These are phyloP conservation scores for Urocitellus parryii DNA, from an alignment of 2,113 vertebrate genomes.

Conservation along the genomic window DNA sequence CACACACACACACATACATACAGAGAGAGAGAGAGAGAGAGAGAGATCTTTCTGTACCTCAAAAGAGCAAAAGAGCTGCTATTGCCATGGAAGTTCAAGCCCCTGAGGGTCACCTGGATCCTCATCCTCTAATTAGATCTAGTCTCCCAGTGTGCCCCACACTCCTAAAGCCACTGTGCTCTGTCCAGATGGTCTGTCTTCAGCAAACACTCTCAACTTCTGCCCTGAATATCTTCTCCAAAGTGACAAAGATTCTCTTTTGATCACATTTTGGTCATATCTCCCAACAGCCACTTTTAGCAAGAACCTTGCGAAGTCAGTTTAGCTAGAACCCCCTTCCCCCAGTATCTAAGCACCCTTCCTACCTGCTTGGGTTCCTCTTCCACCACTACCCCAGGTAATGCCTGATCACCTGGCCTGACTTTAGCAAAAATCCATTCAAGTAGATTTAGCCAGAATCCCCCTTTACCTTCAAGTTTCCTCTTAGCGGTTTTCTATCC, in stretches of 20 bases:
- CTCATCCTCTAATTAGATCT: neutral
- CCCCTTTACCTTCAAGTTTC: neutral
- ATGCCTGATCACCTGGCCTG: neutral
- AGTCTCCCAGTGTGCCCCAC: neutral
- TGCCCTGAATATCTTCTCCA: neutral
- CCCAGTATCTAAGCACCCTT: too few species aligned
- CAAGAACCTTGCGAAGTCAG: neutral
- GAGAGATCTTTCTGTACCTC: neutral
- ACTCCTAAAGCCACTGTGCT: neutral
- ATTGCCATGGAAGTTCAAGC: neutral
- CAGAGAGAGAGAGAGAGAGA: too few species aligned
- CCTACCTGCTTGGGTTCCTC: neutral
- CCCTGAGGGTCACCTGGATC: neutral
- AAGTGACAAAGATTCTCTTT: neutral
- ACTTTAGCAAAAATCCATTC: neutral
- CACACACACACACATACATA: too few species aligned
- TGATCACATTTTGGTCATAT: neutral
- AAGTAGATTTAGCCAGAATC: neutral
- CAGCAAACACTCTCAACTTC: neutral
- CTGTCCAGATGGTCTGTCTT: neutral
- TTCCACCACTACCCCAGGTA: neutral
- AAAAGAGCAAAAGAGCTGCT: too few species aligned
- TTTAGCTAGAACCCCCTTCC: neutral
- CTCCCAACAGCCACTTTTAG: neutral
- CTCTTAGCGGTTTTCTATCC: neutral